Evolutionary conservation across 2,888 invertebrate genomes (phyloP).

Genomic region (Troides oblongomaculatus): DNA sequence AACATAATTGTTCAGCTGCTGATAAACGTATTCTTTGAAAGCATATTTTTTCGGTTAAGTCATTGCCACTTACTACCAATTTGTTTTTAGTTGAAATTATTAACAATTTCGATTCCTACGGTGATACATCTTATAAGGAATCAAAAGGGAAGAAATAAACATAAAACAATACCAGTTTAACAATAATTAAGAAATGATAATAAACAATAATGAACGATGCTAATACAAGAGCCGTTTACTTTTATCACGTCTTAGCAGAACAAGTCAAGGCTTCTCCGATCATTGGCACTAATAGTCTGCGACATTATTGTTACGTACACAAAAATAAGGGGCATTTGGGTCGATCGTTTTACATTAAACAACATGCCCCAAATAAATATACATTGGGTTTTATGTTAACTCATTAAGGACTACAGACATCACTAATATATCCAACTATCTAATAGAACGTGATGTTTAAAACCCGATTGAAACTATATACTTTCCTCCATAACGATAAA

Average conservation of each 20-base stretch:
- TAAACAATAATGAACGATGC: constrained; percentile 1
- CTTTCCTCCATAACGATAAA: too few species aligned
- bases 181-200: background rate
- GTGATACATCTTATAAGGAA: background rate
- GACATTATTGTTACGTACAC: constrained; percentile 31
- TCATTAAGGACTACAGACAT: background rate
- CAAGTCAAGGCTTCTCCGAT: constrained; percentile 41
- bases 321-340: constrained; percentile 27
- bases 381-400: constrained; percentile 3
- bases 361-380: constrained; percentile 28
- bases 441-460: too few species aligned
- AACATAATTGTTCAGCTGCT: too few species aligned
- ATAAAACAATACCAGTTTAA: background rate
- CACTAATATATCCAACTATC: background rate
- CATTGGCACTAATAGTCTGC: constrained; percentile 38
- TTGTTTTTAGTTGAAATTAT: background rate
- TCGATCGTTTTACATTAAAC: constrained; percentile 19
- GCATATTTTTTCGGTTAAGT: too few species aligned
- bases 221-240: constrained; percentile 35
- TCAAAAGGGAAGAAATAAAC: background rate
- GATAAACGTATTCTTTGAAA: too few species aligned
- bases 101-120: background rate
- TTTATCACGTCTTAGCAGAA: constrained; percentile 38
- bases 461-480: too few species aligned
- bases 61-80: too few species aligned